Percentiles rank a stretch among this genome's conserved stretches.
phyloP scores from a whole-genome alignment of 1,140 invertebrate species.

The Leptinotarsa undecemlineata region DNA sequence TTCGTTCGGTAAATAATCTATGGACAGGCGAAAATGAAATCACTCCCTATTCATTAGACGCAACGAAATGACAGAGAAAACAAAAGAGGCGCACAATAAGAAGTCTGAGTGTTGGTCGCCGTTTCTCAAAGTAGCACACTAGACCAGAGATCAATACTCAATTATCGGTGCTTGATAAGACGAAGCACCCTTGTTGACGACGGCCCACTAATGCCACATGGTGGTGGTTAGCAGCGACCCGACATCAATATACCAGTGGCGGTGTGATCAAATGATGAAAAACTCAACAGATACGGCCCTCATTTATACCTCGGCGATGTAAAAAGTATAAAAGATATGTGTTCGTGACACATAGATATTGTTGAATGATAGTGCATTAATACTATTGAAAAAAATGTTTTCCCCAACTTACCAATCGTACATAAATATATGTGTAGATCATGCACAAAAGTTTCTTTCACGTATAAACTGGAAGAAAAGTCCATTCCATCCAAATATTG shows the following conservation, averaged over 20 bases:
- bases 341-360: too few species aligned
- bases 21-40: conserved; percentile 9
- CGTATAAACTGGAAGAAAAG: too few species aligned
- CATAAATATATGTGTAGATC: too few species aligned
- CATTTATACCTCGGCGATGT: neutral
- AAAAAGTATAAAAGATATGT: neutral
- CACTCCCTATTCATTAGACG: conserved; percentile 19
- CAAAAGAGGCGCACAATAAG: conserved; percentile 29
- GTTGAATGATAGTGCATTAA: too few species aligned
- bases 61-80: conserved; percentile 27
- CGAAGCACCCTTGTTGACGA: conserved; percentile 41
- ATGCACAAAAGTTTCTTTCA: too few species aligned
- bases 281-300: neutral
- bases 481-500: too few species aligned
- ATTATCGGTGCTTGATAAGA: conserved; percentile 48
- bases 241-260: conserved; percentile 10
- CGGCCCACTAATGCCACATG: conserved; percentile 45
- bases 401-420: too few species aligned
- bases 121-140: conserved; percentile 40
- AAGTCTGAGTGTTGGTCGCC: conserved; percentile 18
- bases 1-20: neutral
- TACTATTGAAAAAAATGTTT: too few species aligned
- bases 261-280: neutral
- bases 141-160: conserved; percentile 49
- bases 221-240: conserved; percentile 45